These are phyloP conservation scores for Apomyelois bistriatella DNA, from an alignment of 2,888 invertebrate genomes.

Conservation along the genomic window DNA sequence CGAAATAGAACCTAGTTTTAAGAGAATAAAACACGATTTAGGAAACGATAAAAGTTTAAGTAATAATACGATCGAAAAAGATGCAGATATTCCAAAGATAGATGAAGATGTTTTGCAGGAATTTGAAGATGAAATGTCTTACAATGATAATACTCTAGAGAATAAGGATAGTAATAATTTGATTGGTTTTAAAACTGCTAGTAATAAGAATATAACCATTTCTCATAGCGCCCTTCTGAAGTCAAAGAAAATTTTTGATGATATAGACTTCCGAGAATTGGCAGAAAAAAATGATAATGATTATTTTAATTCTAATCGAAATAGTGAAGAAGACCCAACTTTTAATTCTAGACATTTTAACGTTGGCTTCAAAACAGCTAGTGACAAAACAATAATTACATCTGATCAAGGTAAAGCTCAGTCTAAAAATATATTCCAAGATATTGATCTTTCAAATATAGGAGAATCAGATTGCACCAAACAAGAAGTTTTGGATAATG, in stretches of 20 bases:
- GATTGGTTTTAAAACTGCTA: conserved; percentile 43
- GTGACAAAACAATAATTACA: conserved; percentile 41
- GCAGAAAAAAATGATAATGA: background rate
- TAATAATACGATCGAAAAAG: background rate
- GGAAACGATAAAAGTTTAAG: conserved; percentile 33
- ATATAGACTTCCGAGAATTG: conserved; percentile 15
- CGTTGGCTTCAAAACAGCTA: conserved; percentile 44
- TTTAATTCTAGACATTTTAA: background rate
- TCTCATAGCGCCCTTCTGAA: conserved; percentile 30
- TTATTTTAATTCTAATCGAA: background rate
- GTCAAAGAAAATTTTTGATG: conserved; percentile 31
- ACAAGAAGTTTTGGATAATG: background rate
- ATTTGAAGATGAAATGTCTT: conserved; percentile 19
- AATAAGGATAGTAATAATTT: conserved; percentile 2
- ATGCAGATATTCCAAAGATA: conserved; percentile 7
- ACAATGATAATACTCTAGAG: conserved; percentile 2
- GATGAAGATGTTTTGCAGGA: conserved; percentile 23
- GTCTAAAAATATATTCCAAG: conserved; percentile 33
- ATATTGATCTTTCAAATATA: conserved; percentile 20
- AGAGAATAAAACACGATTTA: conserved; percentile 14
- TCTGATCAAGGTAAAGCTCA: conserved; percentile 30
- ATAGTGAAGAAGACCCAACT: background rate
- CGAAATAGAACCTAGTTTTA: conserved; percentile 10
- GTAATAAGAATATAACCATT: conserved; percentile 41
- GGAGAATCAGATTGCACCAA: background rate